Conservation (phyloP, 2,113 vertebrate species). For the Erinaceus europaeus region DNA sequence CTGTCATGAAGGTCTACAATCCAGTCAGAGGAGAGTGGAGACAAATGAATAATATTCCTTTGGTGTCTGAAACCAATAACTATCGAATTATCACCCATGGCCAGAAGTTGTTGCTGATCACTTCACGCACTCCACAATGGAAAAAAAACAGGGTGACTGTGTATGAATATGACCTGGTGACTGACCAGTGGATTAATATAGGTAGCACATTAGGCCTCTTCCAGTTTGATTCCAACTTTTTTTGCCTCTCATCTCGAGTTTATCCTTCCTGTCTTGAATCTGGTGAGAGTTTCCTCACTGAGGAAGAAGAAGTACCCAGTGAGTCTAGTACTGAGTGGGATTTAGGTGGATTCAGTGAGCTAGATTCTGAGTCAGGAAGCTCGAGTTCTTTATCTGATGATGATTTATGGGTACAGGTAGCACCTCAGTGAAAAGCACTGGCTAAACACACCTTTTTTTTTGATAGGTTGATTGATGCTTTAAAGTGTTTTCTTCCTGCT, state of each 20-base stretch:
- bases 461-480: background rate
- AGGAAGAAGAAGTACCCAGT: conserved; percentile 86
- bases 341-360: conserved; percentile 86
- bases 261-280: conserved; percentile 86
- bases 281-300: conserved; percentile 85
- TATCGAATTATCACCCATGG: conserved; percentile 86
- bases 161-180: conserved; percentile 83
- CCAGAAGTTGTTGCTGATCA: conserved; percentile 85
- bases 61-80: conserved; percentile 85
- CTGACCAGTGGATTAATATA: conserved; percentile 85
- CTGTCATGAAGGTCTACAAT: conserved; percentile 87
- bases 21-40: conserved; percentile 85
- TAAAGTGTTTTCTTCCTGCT: conserved; percentile 19
- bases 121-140: conserved; percentile 84
- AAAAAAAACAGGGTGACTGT: conserved; percentile 88
- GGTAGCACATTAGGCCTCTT: conserved; percentile 85
- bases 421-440: conserved; percentile 31
- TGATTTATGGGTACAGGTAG: conserved; percentile 73
- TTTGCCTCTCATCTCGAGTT: conserved; percentile 86
- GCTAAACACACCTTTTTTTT: conserved; percentile 32
- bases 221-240: conserved; percentile 79
- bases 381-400: conserved; percentile 88
- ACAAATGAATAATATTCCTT: conserved; percentile 84
- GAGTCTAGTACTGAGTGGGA: conserved; percentile 91
- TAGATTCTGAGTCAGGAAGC: conserved; percentile 86